Percentiles rank a stretch among this genome's conserved stretches.
Evolutionary conservation across 2,113 vertebrate genomes (phyloP).

Genomic region (Strix uralensis): DNA sequence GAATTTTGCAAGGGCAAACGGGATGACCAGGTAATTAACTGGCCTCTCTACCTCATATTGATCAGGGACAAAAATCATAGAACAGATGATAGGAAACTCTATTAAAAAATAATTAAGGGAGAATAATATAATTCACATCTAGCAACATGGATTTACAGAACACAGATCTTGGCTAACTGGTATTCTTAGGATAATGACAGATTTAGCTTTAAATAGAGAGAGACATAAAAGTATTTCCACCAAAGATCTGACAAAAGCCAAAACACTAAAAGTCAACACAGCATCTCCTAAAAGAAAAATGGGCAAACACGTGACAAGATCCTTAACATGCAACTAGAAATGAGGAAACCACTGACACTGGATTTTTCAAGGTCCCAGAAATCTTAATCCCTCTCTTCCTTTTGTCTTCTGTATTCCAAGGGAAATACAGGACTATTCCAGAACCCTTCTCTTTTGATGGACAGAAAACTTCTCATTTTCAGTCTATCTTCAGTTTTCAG

Average conservation of each 20-base stretch:
- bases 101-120: constrained; percentile 27
- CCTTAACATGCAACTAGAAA: background rate
- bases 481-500: background rate
- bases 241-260: background rate
- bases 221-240: background rate
- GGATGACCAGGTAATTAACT: background rate
- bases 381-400: background rate
- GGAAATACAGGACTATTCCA: background rate
- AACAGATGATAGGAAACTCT: background rate
- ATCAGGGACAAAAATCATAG: background rate
- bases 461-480: background rate
- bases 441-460: background rate
- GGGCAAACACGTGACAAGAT: background rate
- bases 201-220: background rate
- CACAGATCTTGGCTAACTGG: background rate
- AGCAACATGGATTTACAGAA: background rate
- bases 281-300: background rate
- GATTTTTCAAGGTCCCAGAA: background rate
- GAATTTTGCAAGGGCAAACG: background rate
- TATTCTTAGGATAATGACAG: background rate
- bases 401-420: background rate
- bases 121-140: background rate
- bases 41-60: constrained; percentile 9
- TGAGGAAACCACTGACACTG: accelerated
- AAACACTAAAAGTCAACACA: background rate